Conservation (phyloP, 2,888 invertebrate genomes). For the Neoascia interrupta region DNA sequence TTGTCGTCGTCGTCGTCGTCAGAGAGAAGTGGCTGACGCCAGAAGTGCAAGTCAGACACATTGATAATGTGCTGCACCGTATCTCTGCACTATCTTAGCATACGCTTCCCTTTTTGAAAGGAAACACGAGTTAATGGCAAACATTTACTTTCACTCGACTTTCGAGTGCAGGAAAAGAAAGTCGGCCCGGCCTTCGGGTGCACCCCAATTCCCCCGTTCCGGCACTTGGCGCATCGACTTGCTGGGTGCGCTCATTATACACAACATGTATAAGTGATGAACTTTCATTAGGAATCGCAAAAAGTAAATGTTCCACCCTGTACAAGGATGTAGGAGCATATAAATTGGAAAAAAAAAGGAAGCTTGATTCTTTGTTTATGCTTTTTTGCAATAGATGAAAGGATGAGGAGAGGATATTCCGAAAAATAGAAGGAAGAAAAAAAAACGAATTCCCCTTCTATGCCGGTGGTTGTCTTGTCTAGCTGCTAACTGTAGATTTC, state of each 20-base stretch:
- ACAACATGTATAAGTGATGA: conserved; percentile 61
- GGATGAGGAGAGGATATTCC: no score
- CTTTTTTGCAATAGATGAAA: background rate
- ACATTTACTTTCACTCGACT: conserved; percentile 65
- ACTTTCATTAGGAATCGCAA: conserved; percentile 58
- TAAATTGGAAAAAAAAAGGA: conserved; percentile 1
- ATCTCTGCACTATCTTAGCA: conserved; percentile 28
- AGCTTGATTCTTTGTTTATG: conserved; percentile 32
- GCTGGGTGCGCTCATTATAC: conserved; percentile 51
- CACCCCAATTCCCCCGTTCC: no score
- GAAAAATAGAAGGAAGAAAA: no score
- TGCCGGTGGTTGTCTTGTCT: conserved; percentile 1
- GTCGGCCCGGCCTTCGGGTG: no score
- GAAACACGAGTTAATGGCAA: conserved; percentile 67
- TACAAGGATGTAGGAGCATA: conserved; percentile 18
- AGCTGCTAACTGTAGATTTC: conserved; percentile 5
- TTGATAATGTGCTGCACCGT: conserved; percentile 31
- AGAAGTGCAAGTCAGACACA: conserved; percentile 46
- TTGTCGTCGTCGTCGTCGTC: no score
- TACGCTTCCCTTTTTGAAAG: conserved; percentile 29
- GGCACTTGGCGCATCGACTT: no score
- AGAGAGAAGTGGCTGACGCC: conserved; percentile 27
- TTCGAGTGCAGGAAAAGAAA: conserved; percentile 46
- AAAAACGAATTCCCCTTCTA: conserved; percentile 1
- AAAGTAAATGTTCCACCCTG: conserved; percentile 36